A percentile compares a stretch with the other conserved stretches of the same genome.
Evolutionary conservation across 2,797 vertebrate genomes (phyloP).

Genomic region (Syngnathus acus): DNA sequence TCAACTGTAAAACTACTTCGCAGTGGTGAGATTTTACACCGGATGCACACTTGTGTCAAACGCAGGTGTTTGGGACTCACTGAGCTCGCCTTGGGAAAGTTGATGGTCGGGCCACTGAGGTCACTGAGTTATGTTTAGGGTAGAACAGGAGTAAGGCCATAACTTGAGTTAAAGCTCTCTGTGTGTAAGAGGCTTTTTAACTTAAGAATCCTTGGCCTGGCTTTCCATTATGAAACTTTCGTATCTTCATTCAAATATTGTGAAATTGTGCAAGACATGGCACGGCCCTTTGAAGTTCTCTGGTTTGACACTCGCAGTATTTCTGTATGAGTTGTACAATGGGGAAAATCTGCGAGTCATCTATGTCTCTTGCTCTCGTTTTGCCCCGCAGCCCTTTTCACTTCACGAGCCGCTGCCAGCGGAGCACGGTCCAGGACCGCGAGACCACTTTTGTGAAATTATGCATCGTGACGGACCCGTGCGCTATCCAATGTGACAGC

Average conservation of each 20-base stretch:
- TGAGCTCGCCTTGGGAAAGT: not conserved
- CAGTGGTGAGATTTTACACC: too few species aligned
- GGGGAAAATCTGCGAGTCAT: conserved; percentile 10
- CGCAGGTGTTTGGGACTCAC: too few species aligned
- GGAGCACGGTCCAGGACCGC: conserved; percentile 22
- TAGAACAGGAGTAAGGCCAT: not conserved
- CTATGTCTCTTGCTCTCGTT: not conserved
- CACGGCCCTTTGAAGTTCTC: conserved; percentile 1
- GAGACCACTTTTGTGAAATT: conserved; percentile 30
- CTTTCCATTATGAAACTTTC: not conserved
- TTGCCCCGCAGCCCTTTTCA: conserved; percentile 22
- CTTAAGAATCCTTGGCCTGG: not conserved
- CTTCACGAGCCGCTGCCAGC: conserved; percentile 11
- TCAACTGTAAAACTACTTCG: too few species aligned
- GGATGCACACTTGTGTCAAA: too few species aligned
- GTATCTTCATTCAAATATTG: not conserved
- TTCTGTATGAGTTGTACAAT: conserved; percentile 3
- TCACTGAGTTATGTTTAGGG: not conserved
- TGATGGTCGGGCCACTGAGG: not conserved
- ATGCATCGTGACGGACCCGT: conserved; percentile 19
- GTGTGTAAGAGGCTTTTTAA: not conserved
- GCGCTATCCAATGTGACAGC: conserved; percentile 19
- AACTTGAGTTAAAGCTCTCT: not conserved
- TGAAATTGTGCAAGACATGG: not conserved
- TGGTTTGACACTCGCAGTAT: conserved; percentile 11